Percentiles rank a stretch among this genome's conserved stretches.
phyloP scores from a whole-genome alignment of 2,113 vertebrate species.

The Sylvietta virens region DNA sequence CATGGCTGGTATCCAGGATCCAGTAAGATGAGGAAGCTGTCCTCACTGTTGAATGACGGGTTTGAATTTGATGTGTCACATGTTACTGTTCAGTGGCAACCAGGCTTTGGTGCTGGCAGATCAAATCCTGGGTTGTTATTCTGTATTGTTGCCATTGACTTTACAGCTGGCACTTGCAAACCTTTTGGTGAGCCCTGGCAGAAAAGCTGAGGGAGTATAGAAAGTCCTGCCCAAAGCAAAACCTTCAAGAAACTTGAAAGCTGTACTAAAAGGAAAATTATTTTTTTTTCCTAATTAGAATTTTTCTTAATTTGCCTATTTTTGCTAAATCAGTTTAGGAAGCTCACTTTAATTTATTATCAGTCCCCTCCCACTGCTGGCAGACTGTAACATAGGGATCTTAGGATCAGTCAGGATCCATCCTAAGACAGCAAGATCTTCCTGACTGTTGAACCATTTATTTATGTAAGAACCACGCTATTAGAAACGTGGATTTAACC shows the following conservation, averaged over 20 bases:
- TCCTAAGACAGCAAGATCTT: not conserved
- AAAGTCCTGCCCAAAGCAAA: not conserved
- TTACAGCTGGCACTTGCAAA: not conserved
- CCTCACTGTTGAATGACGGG: not conserved
- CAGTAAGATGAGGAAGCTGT: not conserved
- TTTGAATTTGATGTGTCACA: not conserved
- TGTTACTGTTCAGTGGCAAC: not conserved
- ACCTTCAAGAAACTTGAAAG: not conserved
- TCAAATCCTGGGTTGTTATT: not conserved
- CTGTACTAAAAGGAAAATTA: not conserved
- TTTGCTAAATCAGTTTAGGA: not conserved
- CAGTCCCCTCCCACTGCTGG: not conserved
- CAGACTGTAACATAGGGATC: fast-evolving
- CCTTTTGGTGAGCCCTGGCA: not conserved
- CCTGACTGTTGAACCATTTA: not conserved
- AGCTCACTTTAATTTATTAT: not conserved
- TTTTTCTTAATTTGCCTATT: not conserved
- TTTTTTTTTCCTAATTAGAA: not conserved
- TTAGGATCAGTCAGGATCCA: not conserved
- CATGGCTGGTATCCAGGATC: not conserved
- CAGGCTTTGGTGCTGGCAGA: not conserved
- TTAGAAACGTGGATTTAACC: not conserved
- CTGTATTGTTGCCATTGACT: not conserved
- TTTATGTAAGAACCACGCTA: not conserved
- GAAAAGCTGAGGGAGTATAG: not conserved